phyloP scores from a whole-genome alignment of 2,888 invertebrate species.

The Ommatoiulus sabulosus region DNA sequence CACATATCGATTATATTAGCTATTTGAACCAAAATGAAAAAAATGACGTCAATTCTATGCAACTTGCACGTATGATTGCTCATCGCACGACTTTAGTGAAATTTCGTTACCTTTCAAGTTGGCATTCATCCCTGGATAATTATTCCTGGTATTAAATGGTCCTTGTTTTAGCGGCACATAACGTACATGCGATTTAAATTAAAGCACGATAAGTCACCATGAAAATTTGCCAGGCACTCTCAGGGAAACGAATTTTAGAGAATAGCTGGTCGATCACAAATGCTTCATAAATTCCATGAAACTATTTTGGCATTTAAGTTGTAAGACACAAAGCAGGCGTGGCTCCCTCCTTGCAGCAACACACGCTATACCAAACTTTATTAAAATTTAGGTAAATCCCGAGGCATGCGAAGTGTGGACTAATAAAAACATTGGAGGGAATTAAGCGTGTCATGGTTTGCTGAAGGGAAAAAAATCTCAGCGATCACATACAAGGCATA shows the following conservation, averaged over 20 bases:
- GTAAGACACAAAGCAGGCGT: background rate
- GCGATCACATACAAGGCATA: background rate
- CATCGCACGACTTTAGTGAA: background rate
- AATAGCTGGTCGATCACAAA: constrained; percentile 11
- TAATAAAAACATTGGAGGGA: constrained; percentile 24
- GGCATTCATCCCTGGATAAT: background rate
- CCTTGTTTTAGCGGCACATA: background rate
- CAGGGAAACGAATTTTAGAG: background rate
- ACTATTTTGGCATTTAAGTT: background rate
- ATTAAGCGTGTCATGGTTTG: constrained; percentile 35
- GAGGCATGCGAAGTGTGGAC: background rate
- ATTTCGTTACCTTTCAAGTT: constrained; percentile 5
- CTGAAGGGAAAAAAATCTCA: background rate
- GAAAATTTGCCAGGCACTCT: background rate
- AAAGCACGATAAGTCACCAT: background rate
- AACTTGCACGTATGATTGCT: background rate
- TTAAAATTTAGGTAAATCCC: constrained; percentile 20
- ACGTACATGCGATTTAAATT: background rate
- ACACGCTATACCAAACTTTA: background rate
- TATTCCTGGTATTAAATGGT: background rate
- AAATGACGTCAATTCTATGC: too few species aligned
- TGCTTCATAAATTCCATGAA: background rate
- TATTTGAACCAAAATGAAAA: too few species aligned
- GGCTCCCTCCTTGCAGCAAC: background rate
- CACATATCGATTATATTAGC: too few species aligned